Conservation (phyloP, 2,113 vertebrate genomes). For the Reinhardtius hippoglossoides region DNA sequence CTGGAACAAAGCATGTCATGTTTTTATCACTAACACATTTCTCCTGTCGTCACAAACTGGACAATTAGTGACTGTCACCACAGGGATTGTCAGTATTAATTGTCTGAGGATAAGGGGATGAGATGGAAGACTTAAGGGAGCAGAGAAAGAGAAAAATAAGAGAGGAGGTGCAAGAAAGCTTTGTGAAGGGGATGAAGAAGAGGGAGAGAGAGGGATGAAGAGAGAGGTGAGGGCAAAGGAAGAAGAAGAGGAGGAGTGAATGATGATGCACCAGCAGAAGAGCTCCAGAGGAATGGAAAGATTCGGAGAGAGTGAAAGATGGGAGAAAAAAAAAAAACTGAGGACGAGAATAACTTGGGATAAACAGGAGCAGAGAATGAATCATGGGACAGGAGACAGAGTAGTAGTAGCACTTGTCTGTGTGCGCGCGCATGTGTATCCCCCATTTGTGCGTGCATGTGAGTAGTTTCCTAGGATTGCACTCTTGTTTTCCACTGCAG, state of each 20-base stretch:
- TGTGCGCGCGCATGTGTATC: not conserved
- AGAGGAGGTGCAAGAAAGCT: no score
- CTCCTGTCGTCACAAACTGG: not conserved
- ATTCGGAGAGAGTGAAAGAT: not conserved
- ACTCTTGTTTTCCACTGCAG: constrained; percentile 41
- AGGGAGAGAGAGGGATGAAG: not conserved
- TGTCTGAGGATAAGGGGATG: not conserved
- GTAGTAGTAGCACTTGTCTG: not conserved
- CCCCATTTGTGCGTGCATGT: not conserved
- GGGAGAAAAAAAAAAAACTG: not conserved
- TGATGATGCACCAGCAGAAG: constrained; percentile 1
- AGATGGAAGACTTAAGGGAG: not conserved
- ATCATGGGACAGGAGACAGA: constrained; percentile 3
- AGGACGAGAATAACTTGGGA: not conserved
- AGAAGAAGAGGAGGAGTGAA: constrained; percentile 4
- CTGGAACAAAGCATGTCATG: not conserved
- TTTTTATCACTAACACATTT: not conserved
- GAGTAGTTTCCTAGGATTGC: constrained; percentile 34
- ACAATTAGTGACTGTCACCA: not conserved
- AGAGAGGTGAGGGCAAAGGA: not conserved
- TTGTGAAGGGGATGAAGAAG: not conserved
- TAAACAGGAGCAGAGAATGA: constrained; percentile 11
- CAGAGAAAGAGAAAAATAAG: not conserved
- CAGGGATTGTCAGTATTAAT: not conserved
- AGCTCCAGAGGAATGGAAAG: constrained; percentile 7